Percentiles rank a stretch among this genome's conserved stretches.
phyloP scores from a whole-genome alignment of 1,140 invertebrate genomes.

The Brachionus koreanus region DNA sequence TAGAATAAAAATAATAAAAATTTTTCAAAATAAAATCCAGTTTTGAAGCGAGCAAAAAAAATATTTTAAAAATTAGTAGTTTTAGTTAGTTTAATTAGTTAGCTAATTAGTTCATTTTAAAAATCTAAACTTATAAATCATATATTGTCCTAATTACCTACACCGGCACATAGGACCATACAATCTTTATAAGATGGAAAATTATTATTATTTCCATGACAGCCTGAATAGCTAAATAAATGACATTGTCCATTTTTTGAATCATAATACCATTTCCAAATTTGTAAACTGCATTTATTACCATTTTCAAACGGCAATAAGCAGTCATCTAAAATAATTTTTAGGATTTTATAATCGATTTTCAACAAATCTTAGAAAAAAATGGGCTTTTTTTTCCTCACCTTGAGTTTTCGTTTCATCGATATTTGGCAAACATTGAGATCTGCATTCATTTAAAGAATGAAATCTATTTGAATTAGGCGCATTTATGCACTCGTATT shows the following conservation, averaged over 20 bases:
- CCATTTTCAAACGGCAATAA: conserved; percentile 37
- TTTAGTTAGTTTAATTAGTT: background rate
- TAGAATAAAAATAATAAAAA: background rate
- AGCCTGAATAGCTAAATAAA: conserved; percentile 56
- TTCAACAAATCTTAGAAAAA: background rate
- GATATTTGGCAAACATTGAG: conserved; percentile 10
- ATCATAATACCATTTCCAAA: conserved; percentile 47
- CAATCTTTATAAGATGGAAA: conserved; percentile 33
- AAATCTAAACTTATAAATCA: background rate
- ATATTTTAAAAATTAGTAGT: background rate
- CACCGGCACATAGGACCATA: background rate
- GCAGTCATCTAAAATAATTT: conserved; percentile 36
- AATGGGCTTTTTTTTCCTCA: background rate
- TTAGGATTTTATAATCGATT: background rate
- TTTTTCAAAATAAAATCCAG: background rate
- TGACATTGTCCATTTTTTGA: conserved; percentile 53
- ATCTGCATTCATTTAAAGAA: conserved; percentile 3
- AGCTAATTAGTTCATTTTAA: background rate
- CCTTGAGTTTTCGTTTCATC: background rate
- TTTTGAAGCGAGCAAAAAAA: background rate
- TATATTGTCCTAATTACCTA: conserved; percentile 34
- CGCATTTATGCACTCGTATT: background rate
- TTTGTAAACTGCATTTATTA: conserved; percentile 37
- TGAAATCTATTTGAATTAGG: background rate
- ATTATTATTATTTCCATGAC: conserved; percentile 45